Evolutionary conservation across 1,140 invertebrate genomes (phyloP), one percentile per base, ranked within the genome.

Genomic region (Tetramorium simillimum): DNA sequence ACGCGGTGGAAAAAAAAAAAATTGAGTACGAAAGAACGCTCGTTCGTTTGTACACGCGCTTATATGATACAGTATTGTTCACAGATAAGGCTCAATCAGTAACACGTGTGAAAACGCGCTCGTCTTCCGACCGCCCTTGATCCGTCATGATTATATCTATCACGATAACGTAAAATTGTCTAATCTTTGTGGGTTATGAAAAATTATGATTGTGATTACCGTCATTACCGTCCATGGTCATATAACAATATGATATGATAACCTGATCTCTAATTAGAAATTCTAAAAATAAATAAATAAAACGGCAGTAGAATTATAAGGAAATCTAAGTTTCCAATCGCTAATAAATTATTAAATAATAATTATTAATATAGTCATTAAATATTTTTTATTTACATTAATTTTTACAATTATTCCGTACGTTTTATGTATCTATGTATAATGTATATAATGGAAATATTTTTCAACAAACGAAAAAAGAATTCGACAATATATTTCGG

Each of bases 31-130:
- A 21, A 85, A 46, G 72, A 63, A 51, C 14, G 58, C 43, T 28
- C 24, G 58, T 60, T 78, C 28, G n/a, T 67, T 78, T 40, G 12
- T 60, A 60, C 24, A 40, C 51, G 80, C 53, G 24, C 10, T 60
- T 40, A 18, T 51, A 53, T 37, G 65, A 37, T 60, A 37, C 40
- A 46, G 24, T 37, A 46, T 62, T 60, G 43, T 60, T 60, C 53
- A 12, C n/a, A 43, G 40, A 37, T 73, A 62, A 60, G 24, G 2
- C 24, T 73, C 56, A 21, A 46, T 82, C 56, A 69, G 49, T 81
- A 24, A 37, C 63, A 46, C 67, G 53, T 40, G 21, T 5, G 76
- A 78, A 78, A 63, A 76, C 56, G 4, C 76, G 40, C n/a, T 75
- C 18, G 16, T 24, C 14, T 49, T 75, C 24, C 7, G 53, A 12